These are phyloP conservation scores for Nephila pilipes DNA, from an alignment of 1,140 invertebrate genomes.

Conservation along the genomic window DNA sequence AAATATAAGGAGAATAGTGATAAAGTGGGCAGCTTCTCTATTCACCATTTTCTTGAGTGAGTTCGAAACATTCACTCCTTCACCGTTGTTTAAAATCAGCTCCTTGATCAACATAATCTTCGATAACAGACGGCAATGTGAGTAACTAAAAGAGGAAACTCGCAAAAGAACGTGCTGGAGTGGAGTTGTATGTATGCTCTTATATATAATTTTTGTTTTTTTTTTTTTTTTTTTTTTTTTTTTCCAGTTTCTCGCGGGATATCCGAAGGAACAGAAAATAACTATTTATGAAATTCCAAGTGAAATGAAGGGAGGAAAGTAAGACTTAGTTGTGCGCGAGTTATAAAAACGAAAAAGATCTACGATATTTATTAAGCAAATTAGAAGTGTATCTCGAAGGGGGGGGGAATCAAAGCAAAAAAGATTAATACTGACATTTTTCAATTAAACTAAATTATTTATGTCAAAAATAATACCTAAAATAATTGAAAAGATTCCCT, in stretches of 20 bases:
- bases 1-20: not conserved
- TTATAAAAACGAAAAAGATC: too few relatives aligned
- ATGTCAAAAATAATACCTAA: too few relatives aligned
- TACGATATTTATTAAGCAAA: too few relatives aligned
- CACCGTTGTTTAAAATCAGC: not conserved
- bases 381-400: too few relatives aligned
- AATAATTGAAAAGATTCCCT: too few relatives aligned
- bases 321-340: too few relatives aligned
- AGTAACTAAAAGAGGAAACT: not conserved
- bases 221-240: not conserved
- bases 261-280: not conserved
- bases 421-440: too few relatives aligned
- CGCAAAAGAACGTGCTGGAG: constrained; percentile 2
- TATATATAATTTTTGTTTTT: too few relatives aligned
- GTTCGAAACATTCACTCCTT: not conserved
- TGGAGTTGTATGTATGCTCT: not conserved
- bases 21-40: constrained; percentile 8
- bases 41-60: not conserved
- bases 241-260: not conserved
- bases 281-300: not conserved
- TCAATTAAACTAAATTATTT: too few relatives aligned
- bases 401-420: too few relatives aligned
- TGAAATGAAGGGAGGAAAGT: too few relatives aligned
- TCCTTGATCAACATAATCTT: not conserved
- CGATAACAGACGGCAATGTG: not conserved